Evolutionary conservation across 2,797 vertebrate genomes (phyloP).

Genomic region (Cyclopterus lumpus): DNA sequence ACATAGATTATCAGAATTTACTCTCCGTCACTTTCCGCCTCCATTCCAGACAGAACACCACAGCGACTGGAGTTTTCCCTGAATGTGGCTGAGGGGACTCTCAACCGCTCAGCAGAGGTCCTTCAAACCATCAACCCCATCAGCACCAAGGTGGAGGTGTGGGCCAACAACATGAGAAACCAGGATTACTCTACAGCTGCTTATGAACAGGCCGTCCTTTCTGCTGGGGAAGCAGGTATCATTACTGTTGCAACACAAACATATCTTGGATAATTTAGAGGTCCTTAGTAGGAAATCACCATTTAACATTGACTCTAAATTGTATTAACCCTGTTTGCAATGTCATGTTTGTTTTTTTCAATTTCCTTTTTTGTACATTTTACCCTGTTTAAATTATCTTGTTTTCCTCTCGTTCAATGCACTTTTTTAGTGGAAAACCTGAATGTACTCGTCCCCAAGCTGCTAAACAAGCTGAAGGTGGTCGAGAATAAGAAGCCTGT

Average conservation of each 20-base stretch:
- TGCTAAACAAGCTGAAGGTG: slow-evolving; percentile 89
- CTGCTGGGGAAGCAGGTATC: slow-evolving; percentile 91
- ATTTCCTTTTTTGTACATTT: background rate
- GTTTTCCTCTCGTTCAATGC: background rate
- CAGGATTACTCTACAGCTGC: slow-evolving; percentile 86
- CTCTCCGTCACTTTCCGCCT: background rate
- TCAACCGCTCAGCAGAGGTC: slow-evolving; percentile 84
- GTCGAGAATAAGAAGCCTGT: slow-evolving; percentile 93
- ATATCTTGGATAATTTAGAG: background rate
- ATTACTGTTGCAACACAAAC: background rate
- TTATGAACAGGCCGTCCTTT: slow-evolving; percentile 86
- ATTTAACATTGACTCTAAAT: background rate
- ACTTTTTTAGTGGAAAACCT: slow-evolving; percentile 88
- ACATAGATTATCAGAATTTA: background rate
- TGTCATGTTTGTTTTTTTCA: background rate
- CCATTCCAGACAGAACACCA: slow-evolving; percentile 80
- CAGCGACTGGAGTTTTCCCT: slow-evolving; percentile 86
- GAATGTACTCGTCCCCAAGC: slow-evolving; percentile 89
- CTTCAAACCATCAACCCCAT: slow-evolving; percentile 86
- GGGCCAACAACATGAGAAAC: slow-evolving; percentile 89
- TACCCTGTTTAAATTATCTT: background rate
- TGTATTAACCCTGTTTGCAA: background rate
- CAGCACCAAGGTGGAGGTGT: slow-evolving; percentile 83
- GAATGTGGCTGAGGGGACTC: slow-evolving; percentile 81
- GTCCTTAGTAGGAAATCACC: background rate